Conservation (phyloP, 2,113 vertebrate genomes). For the Scatophagus argus region DNA sequence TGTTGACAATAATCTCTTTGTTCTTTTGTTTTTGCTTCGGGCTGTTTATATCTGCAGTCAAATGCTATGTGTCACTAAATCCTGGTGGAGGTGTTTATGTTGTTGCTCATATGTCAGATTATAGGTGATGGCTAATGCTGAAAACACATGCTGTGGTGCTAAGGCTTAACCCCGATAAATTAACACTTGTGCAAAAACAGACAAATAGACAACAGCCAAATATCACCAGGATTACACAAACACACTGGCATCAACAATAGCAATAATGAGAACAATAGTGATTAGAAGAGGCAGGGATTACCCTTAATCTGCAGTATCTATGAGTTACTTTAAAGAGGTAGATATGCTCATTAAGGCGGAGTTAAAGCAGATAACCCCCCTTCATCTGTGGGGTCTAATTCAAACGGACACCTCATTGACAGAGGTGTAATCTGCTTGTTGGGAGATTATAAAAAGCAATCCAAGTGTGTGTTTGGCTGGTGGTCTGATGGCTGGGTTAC, state of each 20-base stretch:
- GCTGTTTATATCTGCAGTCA: conserved; percentile 17
- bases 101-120: conserved; percentile 59
- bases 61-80: conserved; percentile 23
- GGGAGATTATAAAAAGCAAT: conserved; percentile 69
- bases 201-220: conserved; percentile 42
- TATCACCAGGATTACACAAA: conserved; percentile 12
- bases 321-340: conserved; percentile 42
- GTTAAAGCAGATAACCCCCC: background rate
- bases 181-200: conserved; percentile 48
- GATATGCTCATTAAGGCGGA: conserved; percentile 48
- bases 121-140: conserved; percentile 46
- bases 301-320: conserved; percentile 63
- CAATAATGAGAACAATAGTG: conserved; percentile 54
- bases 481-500: background rate
- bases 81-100: conserved; percentile 54
- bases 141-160: conserved; percentile 59
- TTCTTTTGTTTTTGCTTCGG: conserved; percentile 31
- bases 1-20: conserved; percentile 48
- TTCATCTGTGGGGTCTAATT: conserved; percentile 5
- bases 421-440: conserved; percentile 70
- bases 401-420: conserved; percentile 40
- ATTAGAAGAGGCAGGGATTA: conserved; percentile 54
- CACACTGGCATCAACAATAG: conserved; percentile 26
- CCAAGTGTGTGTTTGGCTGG: conserved; percentile 20
- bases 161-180: conserved; percentile 33